Evolutionary conservation across 1,140 invertebrate genomes (phyloP).

Genomic region (Thalassaphorura encarpata): DNA sequence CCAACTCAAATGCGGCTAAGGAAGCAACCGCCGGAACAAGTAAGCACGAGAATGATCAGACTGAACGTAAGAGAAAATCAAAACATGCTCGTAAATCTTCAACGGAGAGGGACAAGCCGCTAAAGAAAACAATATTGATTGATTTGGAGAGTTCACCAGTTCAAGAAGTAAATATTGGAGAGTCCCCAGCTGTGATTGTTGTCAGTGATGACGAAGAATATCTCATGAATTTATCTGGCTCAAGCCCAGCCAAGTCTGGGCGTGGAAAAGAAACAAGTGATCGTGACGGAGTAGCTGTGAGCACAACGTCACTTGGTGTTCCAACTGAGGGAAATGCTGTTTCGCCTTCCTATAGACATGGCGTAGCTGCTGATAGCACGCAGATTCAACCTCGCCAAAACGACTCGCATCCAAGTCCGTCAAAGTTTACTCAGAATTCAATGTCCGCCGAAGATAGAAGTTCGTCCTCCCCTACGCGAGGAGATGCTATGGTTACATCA

Average conservation of each 20-base stretch:
- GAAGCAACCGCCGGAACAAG: slow-evolving; percentile 7
- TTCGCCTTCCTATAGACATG: slow-evolving; percentile 2
- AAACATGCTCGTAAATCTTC: slow-evolving; percentile 1
- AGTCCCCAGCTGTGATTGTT: slow-evolving; percentile 15
- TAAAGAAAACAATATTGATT: slow-evolving; percentile 25
- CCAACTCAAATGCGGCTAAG: background rate
- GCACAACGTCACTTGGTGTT: background rate
- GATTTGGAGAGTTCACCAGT: slow-evolving; percentile 26
- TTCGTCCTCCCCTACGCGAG: slow-evolving; percentile 10
- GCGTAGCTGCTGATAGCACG: slow-evolving; percentile 26
- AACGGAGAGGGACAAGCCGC: slow-evolving; percentile 11
- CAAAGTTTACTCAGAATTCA: no score
- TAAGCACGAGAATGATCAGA: background rate
- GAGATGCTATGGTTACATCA: slow-evolving; percentile 25
- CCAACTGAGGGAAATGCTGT: background rate
- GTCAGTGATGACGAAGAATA: slow-evolving; percentile 25
- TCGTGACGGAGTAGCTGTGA: background rate
- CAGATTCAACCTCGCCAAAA: slow-evolving; percentile 10
- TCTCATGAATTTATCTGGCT: no score
- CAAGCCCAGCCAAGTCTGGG: no score
- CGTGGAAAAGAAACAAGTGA: no score
- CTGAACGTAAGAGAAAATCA: background rate
- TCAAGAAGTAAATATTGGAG: slow-evolving; percentile 23
- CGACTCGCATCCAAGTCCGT: background rate
- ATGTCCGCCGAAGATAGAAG: background rate